A percentile compares a stretch with the other conserved stretches of the same genome.
Conservation (phyloP, 2,797 vertebrate species). For the Acrossocheilus wenchowensis region DNA sequence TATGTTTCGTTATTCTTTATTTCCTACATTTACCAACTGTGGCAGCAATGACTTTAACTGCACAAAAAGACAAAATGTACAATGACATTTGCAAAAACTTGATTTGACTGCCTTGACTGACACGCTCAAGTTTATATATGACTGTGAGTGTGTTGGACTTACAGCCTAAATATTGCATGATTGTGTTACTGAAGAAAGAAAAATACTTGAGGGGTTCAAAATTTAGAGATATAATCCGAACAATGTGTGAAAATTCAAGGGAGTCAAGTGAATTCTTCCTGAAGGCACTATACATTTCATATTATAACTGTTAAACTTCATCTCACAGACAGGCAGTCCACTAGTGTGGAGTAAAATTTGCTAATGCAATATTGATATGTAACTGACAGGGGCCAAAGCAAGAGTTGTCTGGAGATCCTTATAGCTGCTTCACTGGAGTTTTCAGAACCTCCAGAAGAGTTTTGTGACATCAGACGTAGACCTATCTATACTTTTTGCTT, state of each 20-base stretch:
- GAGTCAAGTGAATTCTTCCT: neutral
- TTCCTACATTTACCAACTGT: neutral
- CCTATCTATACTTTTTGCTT: neutral
- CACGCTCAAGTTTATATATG: neutral
- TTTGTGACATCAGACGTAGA: neutral
- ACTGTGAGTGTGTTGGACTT: neutral
- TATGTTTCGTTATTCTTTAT: neutral
- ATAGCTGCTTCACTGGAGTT: constrained; percentile 1
- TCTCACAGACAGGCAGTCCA: neutral
- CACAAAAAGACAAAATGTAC: neutral
- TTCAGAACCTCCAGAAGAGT: neutral
- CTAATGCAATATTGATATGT: constrained; percentile 31
- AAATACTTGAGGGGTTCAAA: neutral
- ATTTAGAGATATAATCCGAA: neutral
- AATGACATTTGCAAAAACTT: neutral
- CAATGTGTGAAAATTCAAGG: constrained; percentile 10
- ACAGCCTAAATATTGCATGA: neutral
- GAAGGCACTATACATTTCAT: neutral
- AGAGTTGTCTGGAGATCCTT: constrained; percentile 1
- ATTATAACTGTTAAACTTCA: constrained; percentile 11
- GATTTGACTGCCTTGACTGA: neutral
- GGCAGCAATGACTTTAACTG: neutral
- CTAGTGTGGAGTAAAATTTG: neutral
- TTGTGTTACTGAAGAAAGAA: neutral
- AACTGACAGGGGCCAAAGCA: constrained; percentile 21